Conservation (phyloP, 2,888 invertebrate species). For the Herminia tarsipennalis region DNA sequence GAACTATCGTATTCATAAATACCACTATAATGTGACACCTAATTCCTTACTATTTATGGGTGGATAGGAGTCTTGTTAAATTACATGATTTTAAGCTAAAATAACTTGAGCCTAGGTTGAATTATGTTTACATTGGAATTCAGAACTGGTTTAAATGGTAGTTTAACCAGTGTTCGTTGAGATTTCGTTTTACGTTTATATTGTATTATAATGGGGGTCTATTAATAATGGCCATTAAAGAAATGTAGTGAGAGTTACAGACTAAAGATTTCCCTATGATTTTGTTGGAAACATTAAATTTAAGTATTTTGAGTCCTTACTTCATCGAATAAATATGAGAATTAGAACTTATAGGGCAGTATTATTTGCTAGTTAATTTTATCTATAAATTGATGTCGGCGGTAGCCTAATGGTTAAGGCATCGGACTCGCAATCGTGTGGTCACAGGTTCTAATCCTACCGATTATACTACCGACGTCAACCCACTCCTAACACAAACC, state of each 20-base stretch:
- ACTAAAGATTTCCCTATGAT: too few species aligned
- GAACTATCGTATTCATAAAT: constrained; percentile 1
- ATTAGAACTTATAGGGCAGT: too few species aligned
- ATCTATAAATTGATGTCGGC: too few species aligned
- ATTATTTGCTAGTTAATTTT: too few species aligned
- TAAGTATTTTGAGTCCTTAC: too few species aligned
- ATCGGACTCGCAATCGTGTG: too few species aligned
- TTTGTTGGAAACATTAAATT: too few species aligned
- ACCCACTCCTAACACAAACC: too few species aligned
- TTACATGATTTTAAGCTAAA: constrained; percentile 5
- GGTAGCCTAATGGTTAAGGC: too few species aligned
- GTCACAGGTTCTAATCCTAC: too few species aligned
- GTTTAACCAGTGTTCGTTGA: not conserved
- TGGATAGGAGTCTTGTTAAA: constrained; percentile 1
- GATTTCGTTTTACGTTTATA: not conserved
- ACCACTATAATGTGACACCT: constrained; percentile 5
- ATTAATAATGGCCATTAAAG: not conserved
- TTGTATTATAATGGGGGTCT: not conserved
- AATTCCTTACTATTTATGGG: not conserved
- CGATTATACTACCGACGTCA: too few species aligned
- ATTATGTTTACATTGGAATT: constrained; percentile 13
- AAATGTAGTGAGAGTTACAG: not conserved
- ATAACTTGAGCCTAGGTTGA: constrained; percentile 17
- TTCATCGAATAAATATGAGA: too few species aligned
- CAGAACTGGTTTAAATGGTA: constrained; percentile 12